A percentile compares a stretch with the other conserved stretches of the same genome.
phyloP scores from a whole-genome alignment of 2,888 invertebrate genomes.

The Phymatocera aterrima region DNA sequence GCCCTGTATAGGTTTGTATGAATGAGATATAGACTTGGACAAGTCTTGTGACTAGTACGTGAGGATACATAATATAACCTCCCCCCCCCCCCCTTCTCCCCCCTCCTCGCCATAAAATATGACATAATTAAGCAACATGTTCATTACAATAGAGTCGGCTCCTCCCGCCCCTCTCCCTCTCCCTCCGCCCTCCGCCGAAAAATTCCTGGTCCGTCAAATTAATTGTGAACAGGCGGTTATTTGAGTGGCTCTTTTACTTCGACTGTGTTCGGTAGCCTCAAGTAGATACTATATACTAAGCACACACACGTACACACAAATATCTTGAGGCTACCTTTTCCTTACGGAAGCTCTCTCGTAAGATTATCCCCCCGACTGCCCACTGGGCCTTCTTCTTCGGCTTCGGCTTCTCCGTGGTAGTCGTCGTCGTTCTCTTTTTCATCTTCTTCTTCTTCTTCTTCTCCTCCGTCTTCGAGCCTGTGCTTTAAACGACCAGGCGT shows the following conservation, averaged over 20 bases:
- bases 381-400: too few relatives aligned
- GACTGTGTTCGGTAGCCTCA: background rate
- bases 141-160: constrained; percentile 59
- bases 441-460: too few relatives aligned
- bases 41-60: background rate
- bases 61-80: background rate
- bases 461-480: constrained; percentile 37
- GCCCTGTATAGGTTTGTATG: too few relatives aligned
- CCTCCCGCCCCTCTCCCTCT: too few relatives aligned
- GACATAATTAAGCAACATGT: constrained; percentile 42
- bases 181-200: too few relatives aligned
- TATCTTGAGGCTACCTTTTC: background rate
- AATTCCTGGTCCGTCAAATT: constrained; percentile 56
- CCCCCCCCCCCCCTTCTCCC: background rate
- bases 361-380: constrained; percentile 38
- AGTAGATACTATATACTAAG: background rate
- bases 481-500: constrained; percentile 55
- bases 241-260: background rate
- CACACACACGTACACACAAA: background rate
- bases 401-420: too few relatives aligned
- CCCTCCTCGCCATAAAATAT: constrained; percentile 31
- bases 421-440: too few relatives aligned
- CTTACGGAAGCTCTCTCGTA: constrained; percentile 42
- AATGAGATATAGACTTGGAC: constrained; percentile 1
- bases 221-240: constrained; percentile 58